Conservation (phyloP, 2,888 invertebrate genomes). For the Eupsilia transversa region DNA sequence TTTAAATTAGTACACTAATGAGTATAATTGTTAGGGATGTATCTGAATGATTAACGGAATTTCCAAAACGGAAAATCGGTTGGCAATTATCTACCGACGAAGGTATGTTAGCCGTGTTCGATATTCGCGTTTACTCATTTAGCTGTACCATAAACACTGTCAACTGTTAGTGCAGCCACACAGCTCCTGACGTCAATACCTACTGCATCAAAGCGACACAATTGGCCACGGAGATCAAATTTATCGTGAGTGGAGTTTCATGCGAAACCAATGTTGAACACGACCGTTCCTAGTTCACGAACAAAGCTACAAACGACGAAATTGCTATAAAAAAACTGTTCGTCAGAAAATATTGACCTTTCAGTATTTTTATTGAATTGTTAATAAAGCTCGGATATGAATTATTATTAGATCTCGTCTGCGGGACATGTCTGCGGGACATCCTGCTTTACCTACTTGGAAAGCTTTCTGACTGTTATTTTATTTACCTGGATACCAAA, state of each 20-base stretch:
- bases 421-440: not conserved
- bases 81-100: not conserved
- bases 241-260: slow-evolving; percentile 69
- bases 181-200: slow-evolving; percentile 49
- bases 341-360: slow-evolving; percentile 58
- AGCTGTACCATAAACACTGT: slow-evolving; percentile 44
- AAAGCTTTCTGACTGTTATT: slow-evolving; percentile 1
- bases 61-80: not conserved
- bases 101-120: not conserved
- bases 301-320: slow-evolving; percentile 56
- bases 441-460: not conserved
- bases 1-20: not conserved
- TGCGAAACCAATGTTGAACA: slow-evolving; percentile 75
- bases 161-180: slow-evolving; percentile 60
- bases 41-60: not conserved
- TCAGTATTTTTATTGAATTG: slow-evolving; percentile 17
- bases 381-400: not conserved
- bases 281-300: slow-evolving; percentile 70
- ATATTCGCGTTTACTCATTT: slow-evolving; percentile 20
- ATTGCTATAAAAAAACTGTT: slow-evolving; percentile 60
- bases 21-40: not conserved
- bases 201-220: slow-evolving; percentile 69
- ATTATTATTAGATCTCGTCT: slow-evolving; percentile 2
- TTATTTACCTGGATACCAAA: not conserved
- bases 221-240: slow-evolving; percentile 78